Evolutionary conservation across 2,888 invertebrate genomes (phyloP).

Genomic region (Scaptomyza cyrtandrae): DNA sequence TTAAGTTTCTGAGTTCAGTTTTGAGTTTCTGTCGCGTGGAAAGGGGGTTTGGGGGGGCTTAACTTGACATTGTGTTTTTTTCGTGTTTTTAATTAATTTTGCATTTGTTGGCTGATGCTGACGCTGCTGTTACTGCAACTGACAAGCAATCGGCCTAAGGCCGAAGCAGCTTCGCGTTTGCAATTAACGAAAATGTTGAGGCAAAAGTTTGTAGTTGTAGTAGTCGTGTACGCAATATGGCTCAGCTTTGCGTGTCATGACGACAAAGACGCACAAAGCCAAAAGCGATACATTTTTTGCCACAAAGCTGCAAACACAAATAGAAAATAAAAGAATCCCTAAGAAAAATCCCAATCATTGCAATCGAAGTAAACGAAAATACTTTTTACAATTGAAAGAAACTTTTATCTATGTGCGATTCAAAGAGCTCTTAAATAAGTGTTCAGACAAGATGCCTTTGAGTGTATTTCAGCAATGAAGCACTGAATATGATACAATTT

Average conservation of each 20-base stretch:
- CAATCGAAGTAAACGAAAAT: neutral
- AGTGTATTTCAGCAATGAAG: neutral
- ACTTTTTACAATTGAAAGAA: neutral
- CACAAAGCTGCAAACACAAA: slow-evolving; percentile 2
- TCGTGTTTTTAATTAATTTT: slow-evolving; percentile 75
- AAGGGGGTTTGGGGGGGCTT: neutral
- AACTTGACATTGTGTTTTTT: slow-evolving; percentile 25
- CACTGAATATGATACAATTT: no score
- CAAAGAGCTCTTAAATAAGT: neutral
- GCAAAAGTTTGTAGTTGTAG: slow-evolving; percentile 17
- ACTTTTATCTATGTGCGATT: neutral
- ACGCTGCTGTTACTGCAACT: slow-evolving; percentile 41
- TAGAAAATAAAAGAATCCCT: neutral
- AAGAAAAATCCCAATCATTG: slow-evolving; percentile 11
- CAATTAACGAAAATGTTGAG: slow-evolving; percentile 25
- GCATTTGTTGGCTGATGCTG: slow-evolving; percentile 35
- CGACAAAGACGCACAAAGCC: slow-evolving; percentile 37
- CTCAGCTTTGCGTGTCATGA: slow-evolving; percentile 38
- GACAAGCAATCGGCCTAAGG: slow-evolving; percentile 54
- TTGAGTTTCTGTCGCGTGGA: neutral
- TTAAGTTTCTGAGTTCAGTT: slow-evolving; percentile 27
- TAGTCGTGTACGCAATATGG: slow-evolving; percentile 48
- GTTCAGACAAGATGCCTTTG: neutral
- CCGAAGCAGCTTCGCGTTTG: slow-evolving; percentile 19
- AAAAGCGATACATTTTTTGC: slow-evolving; percentile 15